Evolutionary conservation across 2,888 invertebrate species (phyloP).

Genomic region (Cremastobaeus sp.): DNA sequence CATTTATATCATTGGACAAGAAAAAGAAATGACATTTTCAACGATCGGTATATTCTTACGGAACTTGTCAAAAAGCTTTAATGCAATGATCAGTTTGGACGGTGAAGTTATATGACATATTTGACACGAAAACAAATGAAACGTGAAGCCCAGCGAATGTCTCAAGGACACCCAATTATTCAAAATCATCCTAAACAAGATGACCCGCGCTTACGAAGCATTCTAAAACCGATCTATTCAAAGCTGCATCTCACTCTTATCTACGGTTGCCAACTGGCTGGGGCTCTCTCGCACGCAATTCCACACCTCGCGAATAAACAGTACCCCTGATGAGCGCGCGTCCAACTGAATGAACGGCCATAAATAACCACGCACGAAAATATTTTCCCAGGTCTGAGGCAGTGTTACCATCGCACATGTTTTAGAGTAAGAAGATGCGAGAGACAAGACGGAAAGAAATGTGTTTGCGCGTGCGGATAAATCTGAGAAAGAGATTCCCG

Average conservation of each 20-base stretch:
- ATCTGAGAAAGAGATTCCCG: slow-evolving; percentile 56
- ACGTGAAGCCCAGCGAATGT: neutral
- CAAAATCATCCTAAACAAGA: slow-evolving; percentile 10
- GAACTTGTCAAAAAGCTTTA: too few species aligned
- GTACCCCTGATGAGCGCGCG: slow-evolving; percentile 48
- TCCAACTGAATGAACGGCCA: slow-evolving; percentile 46
- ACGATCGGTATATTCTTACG: too few species aligned
- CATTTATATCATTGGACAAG: too few species aligned
- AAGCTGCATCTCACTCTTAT: neutral
- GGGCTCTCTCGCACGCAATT: slow-evolving; percentile 19
- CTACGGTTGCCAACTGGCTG: neutral
- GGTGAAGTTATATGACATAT: neutral
- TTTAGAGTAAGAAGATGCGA: slow-evolving; percentile 23
- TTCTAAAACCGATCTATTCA: slow-evolving; percentile 20
- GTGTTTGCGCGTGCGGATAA: slow-evolving; percentile 47
- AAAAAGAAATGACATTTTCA: too few species aligned
- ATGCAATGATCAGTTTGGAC: too few species aligned
- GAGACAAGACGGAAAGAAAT: slow-evolving; percentile 25
- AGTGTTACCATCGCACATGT: slow-evolving; percentile 25
- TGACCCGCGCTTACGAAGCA: neutral
- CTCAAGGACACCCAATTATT: slow-evolving; percentile 9
- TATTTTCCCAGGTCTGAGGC: slow-evolving; percentile 53
- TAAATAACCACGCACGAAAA: slow-evolving; percentile 52
- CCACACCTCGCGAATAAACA: slow-evolving; percentile 45
- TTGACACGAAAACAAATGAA: neutral